Evolutionary conservation across 2,113 vertebrate genomes (phyloP), one percentile per base, ranked within the genome.

Genomic region (Chaetorhynchus papuensis): DNA sequence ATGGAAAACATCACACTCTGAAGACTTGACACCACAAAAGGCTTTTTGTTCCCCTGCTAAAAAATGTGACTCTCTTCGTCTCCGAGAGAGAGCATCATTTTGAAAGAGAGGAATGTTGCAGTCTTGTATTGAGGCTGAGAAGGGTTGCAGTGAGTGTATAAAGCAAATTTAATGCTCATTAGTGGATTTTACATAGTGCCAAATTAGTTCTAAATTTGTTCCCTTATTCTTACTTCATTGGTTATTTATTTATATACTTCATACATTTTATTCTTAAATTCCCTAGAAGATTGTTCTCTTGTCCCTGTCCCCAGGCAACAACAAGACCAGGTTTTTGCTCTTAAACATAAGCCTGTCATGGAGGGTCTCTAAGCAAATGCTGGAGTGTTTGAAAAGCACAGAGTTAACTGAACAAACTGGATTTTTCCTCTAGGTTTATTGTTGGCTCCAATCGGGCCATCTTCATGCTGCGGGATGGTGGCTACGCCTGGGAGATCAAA

Each of bases 381-480:
- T 15, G 74, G 21, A 42, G 37, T 13, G 3, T 65, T 54, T 65
- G 22, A 42, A 76, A 71, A 13, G 37, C 15, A 12, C 4, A 20
- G 24, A 53, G 28, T 69, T 97, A 72, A 97, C 61, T 61, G 15
- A 47, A 37, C 35, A 33, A 60, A 31, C 16, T 1, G 6, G 12
- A 5, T 84, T 80, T 94, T 82, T 87, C 17, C 9, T 66, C 15
- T 26, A 99, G 99, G 97, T 99, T 99, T 72, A 99, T 99, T n/a
- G 99, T 99, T 86, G 99, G 99, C 35, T 98, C 99, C 24, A 99
- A 99, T 96, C 98, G 99, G 5, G 99, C 98, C 60, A 99, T 99
- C 97, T 99, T 99, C 90, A 99, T 99, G 99, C 98, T 99, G 10
- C 98, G 99, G 5, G 99, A 99, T 8, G 99, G 99, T 6, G 98